These are phyloP conservation scores for Drosophila limbata DNA, from an alignment of 2,888 invertebrate genomes.

Conservation along the genomic window DNA sequence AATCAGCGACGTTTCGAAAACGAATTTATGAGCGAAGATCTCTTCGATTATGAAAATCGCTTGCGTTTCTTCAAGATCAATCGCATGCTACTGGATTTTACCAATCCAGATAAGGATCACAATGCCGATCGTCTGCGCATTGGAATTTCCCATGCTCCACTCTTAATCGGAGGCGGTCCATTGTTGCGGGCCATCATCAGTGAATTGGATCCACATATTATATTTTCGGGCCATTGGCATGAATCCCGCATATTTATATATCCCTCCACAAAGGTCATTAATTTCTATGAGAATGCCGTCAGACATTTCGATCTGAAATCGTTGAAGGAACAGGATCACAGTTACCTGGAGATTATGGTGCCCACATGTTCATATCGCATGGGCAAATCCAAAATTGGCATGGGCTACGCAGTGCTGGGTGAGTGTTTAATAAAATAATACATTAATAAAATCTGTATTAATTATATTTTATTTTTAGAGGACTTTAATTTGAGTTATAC, in stretches of 20 bases:
- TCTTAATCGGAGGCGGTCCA: conserved; percentile 84
- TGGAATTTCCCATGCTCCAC: conserved; percentile 91
- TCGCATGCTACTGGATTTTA: conserved; percentile 88
- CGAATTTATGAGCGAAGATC: conserved; percentile 90
- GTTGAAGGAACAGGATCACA: conserved; percentile 82
- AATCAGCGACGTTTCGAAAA: conserved; percentile 91
- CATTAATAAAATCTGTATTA: too few relatives aligned
- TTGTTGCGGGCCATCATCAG: conserved; percentile 87
- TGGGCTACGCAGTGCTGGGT: conserved; percentile 93
- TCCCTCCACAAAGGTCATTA: conserved; percentile 82
- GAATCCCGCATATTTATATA: conserved; percentile 85
- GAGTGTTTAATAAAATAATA: conserved; percentile 55
- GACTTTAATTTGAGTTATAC: conserved; percentile 83
- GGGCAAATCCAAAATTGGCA: conserved; percentile 95
- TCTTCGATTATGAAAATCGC: conserved; percentile 87
- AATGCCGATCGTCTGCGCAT: conserved; percentile 85
- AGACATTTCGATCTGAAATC: conserved; percentile 80
- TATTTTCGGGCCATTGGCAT: conserved; percentile 90
- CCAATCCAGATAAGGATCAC: conserved; percentile 86
- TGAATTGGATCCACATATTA: conserved; percentile 89
- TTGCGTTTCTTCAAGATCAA: conserved; percentile 91
- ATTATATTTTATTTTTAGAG: conserved; percentile 59
- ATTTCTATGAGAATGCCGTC: conserved; percentile 82
- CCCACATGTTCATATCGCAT: conserved; percentile 98
- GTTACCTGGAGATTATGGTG: conserved; percentile 92